Evolutionary conservation across 2,888 invertebrate species (phyloP).

Genomic region (Cerastis rubricosa): DNA sequence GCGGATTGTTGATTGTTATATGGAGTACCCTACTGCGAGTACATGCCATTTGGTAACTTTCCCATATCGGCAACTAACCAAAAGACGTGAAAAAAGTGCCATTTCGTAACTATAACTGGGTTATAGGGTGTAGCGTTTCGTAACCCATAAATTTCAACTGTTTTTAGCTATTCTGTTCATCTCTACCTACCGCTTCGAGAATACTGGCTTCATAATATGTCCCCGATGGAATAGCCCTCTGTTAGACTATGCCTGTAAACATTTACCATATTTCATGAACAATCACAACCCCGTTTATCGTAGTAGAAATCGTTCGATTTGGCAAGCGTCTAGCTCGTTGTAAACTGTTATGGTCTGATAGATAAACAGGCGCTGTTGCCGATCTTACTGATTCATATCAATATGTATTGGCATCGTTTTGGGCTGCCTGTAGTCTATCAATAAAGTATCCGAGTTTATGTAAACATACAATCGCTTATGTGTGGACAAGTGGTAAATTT

Average conservation of each 20-base stretch:
- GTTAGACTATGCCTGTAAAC: background rate
- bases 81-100: no score
- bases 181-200: background rate
- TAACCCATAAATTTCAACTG: no score
- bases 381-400: conserved; percentile 15
- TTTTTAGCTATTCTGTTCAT: background rate
- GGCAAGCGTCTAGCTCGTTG: conserved; percentile 21
- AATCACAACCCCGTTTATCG: conserved; percentile 5
- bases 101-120: no score
- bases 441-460: background rate
- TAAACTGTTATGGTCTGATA: conserved; percentile 7
- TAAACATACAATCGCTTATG: background rate
- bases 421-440: background rate
- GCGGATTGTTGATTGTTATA: background rate
- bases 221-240: background rate
- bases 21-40: background rate
- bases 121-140: no score
- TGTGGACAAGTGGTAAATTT: no score
- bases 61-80: no score
- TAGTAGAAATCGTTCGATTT: conserved; percentile 23
- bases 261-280: background rate
- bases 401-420: conserved; percentile 11
- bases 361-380: conserved; percentile 22
- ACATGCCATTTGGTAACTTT: no score
- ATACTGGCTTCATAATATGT: no score